phyloP scores from a whole-genome alignment of 64 coral and sea anemone species.

The Pocillopora verrucosa region DNA sequence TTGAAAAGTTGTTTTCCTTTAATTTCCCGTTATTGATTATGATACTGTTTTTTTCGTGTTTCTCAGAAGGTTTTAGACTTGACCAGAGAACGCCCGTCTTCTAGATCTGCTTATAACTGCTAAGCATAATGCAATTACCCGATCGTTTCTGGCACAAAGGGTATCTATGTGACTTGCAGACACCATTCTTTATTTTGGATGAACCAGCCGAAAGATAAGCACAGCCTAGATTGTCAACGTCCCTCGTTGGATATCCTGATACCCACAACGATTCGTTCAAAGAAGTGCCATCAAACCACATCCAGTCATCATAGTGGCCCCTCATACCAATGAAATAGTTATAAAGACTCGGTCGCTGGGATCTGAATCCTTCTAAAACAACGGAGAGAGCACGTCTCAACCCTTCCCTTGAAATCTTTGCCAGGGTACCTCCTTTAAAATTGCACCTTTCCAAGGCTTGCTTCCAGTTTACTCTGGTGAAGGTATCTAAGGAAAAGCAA shows the following conservation, averaged over 20 bases:
- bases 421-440: neutral
- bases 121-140: neutral
- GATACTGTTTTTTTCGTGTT: too few species aligned
- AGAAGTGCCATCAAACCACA: neutral
- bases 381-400: neutral
- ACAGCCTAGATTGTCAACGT: neutral
- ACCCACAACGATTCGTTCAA: neutral
- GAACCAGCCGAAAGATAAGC: neutral
- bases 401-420: neutral
- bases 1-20: too few species aligned
- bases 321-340: conserved; percentile 5
- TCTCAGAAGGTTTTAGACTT: neutral
- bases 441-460: neutral
- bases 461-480: neutral
- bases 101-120: neutral
- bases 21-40: too few species aligned
- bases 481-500: neutral
- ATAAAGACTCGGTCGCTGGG: neutral
- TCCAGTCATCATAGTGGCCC: neutral
- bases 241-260: neutral
- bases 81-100: neutral
- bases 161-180: neutral
- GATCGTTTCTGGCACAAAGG: neutral
- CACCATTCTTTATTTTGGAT: neutral
- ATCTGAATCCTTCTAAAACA: neutral